Evolutionary conservation across 2,888 invertebrate species (phyloP), one percentile per base, ranked within the genome.

Genomic region (Eupithecia tripunctaria): DNA sequence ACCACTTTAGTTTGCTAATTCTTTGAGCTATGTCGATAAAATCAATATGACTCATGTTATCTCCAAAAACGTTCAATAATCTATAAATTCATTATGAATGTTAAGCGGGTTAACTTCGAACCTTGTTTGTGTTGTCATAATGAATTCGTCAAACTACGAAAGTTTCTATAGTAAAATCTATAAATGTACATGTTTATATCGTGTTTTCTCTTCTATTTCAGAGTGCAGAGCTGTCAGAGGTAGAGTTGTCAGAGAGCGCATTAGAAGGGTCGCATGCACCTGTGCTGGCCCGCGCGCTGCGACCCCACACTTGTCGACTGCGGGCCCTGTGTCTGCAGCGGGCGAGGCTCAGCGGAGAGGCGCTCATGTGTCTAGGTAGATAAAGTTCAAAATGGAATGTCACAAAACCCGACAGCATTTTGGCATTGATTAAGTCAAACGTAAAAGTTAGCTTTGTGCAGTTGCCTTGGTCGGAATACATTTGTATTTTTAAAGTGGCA

Each of bases 321-420:
- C 95, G 96, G 62, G 95, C 96, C 67, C 95, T 98, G 51, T 97
- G 97, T 83, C 91, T 98, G 84, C 98, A 98, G 89, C 96, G 96
- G 79, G 97, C 97, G 75, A 95, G 95, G 78, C 92, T 98, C 69
- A 95, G 96, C 68, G 98, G 98, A 21, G 95, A 97, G 76, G 95
- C 97, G 29, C 92, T 98, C 71, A 95, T 97, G 73, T 96, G 96
- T 81, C 92, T 98, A 72, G 97, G 98, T 97, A 25, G 21, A 12
- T 63, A n/a, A 63, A 5, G 63, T 56, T 56, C 14, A 56, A 12
- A 12, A 25, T 56, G 21, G 3, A 21, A 21, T 2, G 21, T 21
- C 21, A 51, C 21, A 32, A 32, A 32, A 32, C 7, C 32, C 12
- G 12, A 12, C 36, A 36, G 10, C 36, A 36, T 12, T 36, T 36